phyloP scores from a whole-genome alignment of 2,113 vertebrate genomes.

The Pituophis catenifer region DNA sequence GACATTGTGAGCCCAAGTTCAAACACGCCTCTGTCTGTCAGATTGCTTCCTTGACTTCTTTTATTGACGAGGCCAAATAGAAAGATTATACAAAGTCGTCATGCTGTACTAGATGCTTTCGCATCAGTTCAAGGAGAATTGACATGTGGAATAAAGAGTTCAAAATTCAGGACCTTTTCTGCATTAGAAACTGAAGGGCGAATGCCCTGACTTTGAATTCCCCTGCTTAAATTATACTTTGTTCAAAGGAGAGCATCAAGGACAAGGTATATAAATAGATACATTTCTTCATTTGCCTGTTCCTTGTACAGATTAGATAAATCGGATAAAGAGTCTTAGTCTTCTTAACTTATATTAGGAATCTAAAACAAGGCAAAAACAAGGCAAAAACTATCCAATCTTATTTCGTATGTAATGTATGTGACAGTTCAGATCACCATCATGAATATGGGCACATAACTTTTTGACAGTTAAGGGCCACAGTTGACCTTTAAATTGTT shows the following conservation, averaged over 20 bases:
- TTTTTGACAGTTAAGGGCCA: neutral
- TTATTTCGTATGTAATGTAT: neutral
- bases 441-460: neutral
- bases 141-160: neutral
- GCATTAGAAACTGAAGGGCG: neutral
- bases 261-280: neutral
- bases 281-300: neutral
- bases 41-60: neutral
- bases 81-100: neutral
- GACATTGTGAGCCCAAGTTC: conserved; percentile 1
- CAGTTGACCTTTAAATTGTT: neutral
- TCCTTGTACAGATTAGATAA: neutral
- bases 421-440: neutral
- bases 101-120: neutral
- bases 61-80: neutral
- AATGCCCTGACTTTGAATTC: neutral
- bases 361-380: neutral
- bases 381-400: neutral
- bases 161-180: conserved; percentile 7
- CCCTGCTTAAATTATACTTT: neutral
- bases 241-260: neutral
- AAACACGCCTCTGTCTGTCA: neutral
- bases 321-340: neutral
- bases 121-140: neutral
- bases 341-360: neutral